Evolutionary conservation across 2,888 invertebrate species (phyloP).

Genomic region (Charanyca ferruginea): DNA sequence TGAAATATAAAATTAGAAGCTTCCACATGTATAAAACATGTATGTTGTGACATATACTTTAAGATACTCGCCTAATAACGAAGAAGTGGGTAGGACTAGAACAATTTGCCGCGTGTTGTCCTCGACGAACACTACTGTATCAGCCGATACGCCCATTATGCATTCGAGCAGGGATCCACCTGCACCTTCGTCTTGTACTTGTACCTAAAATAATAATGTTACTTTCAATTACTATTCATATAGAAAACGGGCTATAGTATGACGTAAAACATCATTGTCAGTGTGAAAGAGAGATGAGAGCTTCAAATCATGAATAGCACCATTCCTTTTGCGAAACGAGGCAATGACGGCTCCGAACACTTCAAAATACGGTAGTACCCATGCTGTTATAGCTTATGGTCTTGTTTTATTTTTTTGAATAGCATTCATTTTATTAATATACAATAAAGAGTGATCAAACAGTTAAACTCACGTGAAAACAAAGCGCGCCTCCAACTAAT

Average conservation of each 20-base stretch:
- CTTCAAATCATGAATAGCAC: neutral
- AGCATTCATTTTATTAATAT: neutral
- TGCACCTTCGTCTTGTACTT: conserved; percentile 91
- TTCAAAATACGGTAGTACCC: neutral
- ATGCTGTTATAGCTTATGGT: neutral
- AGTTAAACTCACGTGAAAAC: conserved; percentile 94
- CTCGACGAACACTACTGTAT: conserved; percentile 97
- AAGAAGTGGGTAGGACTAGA: conserved; percentile 96
- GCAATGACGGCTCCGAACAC: neutral
- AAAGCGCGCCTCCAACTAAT: conserved; percentile 95
- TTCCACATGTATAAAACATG: too few species aligned
- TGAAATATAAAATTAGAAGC: too few species aligned
- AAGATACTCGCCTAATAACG: conserved; percentile 92
- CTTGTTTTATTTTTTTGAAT: neutral
- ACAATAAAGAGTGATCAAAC: neutral
- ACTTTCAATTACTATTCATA: neutral
- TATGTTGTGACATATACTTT: neutral
- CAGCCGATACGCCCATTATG: conserved; percentile 96
- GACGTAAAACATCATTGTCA: neutral
- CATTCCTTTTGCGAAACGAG: neutral
- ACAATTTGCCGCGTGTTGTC: conserved; percentile 95
- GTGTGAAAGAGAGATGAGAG: neutral
- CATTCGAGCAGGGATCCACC: conserved; percentile 93
- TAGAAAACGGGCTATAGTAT: too few species aligned
- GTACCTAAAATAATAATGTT: conserved; percentile 88